Base-by-base conservation (phyloP, 2,113 vertebrate genomes). In the Scomber japonicus region DNA sequence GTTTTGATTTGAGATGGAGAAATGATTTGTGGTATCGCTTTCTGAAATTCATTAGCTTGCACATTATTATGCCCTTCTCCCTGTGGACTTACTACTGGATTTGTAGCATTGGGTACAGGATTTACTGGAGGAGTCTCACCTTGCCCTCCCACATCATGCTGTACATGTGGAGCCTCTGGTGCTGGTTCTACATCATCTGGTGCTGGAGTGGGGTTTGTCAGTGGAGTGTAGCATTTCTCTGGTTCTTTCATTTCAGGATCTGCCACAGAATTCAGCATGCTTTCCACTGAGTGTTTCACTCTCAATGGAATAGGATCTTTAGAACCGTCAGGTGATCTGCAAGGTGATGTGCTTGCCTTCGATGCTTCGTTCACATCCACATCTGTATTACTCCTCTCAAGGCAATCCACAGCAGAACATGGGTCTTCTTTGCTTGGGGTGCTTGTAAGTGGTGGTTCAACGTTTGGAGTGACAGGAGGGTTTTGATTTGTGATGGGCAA, bases 261-360 rank as follows among this genome's bases (percentile, higher is more conserved):
- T 19, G 10, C 81, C 35, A 17, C 60, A 78, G 74, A 73, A 84
- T 90, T 94, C 55, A 92, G 86, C 88, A 93, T 92, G 70, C 80
- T 94, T 86, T 93, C 93, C 59, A 93, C 76, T 0, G 93, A 93
- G 80, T 94, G 93, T 75, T 94, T 94, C 3, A 94, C 91, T 85
- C 84, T 91, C 17, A 92, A 65, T 44, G 83, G 69, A 64, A 0
- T 62, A 9, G 65, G 70, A 15, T 89, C 91, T 64, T 85, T 79
- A 46, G 54, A 30, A 61, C 60, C 51, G 1, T 89, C 89, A 24
- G 79, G 77, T 7, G 81, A 85, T 13, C 13, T 78, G 64, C 86
- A 85, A 7, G 88, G 80, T 15, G 86, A 88, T 6, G 71, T 31
- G 65, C 57, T 62, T 57, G 40, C 75, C 6, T 45, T 73, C 16